Evolutionary conservation across 2,797 vertebrate genomes (phyloP), one percentile per base, ranked within the genome.

Genomic region (Ceryle rudis): DNA sequence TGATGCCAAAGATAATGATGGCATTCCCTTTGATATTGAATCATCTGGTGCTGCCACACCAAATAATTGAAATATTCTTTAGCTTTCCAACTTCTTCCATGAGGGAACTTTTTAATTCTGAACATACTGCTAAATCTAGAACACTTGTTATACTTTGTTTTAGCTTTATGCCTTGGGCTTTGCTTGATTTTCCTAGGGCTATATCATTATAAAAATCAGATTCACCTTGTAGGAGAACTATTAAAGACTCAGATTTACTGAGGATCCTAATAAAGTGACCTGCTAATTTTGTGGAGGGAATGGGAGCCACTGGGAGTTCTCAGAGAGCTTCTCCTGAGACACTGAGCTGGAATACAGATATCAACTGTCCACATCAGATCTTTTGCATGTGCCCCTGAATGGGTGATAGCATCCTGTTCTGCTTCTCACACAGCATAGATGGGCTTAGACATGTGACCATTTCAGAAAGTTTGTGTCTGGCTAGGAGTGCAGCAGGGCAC

Each of bases 1-100:
- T 57, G 72, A 74, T 92, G 61, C 60, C 80, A 90, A 88, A 95
- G 88, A 85, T 51, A 79, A 58, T 4, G 9, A 37, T 5, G 35
- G 47, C 60, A 85, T 95, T 91, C 71, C 70, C 42, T 95, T 89
- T 85, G 66, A 55, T 71, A 85, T 13, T 55, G 60, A 77, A 73
- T 92, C 60, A 82, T 51, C 51, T 85, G 64, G 6, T 88, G 29
- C 33, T 81, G 39, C 33, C 82, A 64, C 35, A 81, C 25, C n/a
- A 80, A 92, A 77, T 62, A 65, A 39, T 20, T 70, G 23, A 17
- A 9, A 52, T 60, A 65, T 82, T 73, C 26, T 74, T 81, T 15
- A 74, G 11, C 20, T 8, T 6, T 89, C 33, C 29, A 58, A 5
- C 19, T 61, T 67, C 3, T 33, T 49, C 25, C 33, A 19, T n/a